These are phyloP conservation scores for Dinocampus coccinellae DNA, from an alignment of 2,888 invertebrate genomes.

Conservation along the genomic window DNA sequence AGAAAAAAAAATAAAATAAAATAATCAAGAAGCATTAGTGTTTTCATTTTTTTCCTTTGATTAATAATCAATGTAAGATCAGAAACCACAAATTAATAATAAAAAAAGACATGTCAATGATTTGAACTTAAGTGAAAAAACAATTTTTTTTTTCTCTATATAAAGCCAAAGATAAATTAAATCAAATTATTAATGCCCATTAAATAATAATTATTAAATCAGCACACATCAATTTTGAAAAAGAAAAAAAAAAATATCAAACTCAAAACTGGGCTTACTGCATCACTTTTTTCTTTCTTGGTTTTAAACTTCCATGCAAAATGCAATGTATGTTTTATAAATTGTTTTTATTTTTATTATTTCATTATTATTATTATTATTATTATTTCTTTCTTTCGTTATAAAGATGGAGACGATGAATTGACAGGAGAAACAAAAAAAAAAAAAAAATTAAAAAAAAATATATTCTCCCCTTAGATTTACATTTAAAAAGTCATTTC, in stretches of 20 bases:
- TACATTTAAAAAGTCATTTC: neutral
- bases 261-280: neutral
- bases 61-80: too few relatives aligned
- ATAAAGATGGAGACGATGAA: neutral
- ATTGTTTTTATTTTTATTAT: neutral
- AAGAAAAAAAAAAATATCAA: neutral
- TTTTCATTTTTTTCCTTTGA: too few relatives aligned
- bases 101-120: neutral
- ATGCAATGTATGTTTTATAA: neutral
- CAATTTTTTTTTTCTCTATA: neutral
- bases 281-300: neutral
- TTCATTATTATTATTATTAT: too few relatives aligned
- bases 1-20: neutral
- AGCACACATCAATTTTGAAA: neutral
- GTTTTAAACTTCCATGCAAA: neutral
- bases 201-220: neutral
- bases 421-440: neutral
- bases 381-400: neutral
- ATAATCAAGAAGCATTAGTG: too few relatives aligned
- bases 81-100: neutral
- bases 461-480: neutral
- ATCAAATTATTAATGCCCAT: neutral
- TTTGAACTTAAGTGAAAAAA: neutral
- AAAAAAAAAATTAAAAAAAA: too few relatives aligned
- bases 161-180: neutral